Conservation (phyloP, 2,888 invertebrate genomes). For the Cephus nigrinus region DNA sequence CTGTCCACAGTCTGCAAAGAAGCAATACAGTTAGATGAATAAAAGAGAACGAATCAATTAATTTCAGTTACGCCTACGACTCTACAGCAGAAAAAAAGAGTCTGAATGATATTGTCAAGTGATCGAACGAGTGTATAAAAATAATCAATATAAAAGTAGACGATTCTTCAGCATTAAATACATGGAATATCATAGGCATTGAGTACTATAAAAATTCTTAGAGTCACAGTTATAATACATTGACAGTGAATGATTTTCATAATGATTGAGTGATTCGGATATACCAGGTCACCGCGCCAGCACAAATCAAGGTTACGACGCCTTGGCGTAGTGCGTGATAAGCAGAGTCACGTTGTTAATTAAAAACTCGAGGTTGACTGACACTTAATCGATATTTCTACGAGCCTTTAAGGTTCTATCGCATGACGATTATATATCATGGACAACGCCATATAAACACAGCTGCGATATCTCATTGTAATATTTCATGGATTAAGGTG, state of each 20-base stretch:
- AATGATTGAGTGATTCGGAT: neutral
- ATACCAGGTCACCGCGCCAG: neutral
- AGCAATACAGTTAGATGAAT: slow-evolving; percentile 12
- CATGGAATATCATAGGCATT: neutral
- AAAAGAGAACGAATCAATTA: neutral
- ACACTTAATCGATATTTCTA: neutral
- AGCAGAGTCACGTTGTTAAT: neutral
- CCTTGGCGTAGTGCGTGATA: neutral
- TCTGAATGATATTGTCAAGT: neutral
- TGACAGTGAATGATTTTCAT: neutral
- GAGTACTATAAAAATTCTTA: slow-evolving; percentile 1
- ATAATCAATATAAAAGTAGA: neutral
- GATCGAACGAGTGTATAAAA: neutral
- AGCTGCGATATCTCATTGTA: neutral
- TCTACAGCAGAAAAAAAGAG: neutral
- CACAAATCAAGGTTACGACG: neutral
- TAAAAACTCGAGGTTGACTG: neutral
- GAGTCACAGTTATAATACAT: neutral
- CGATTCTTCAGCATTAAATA: neutral
- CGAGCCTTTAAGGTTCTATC: neutral
- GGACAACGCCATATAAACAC: neutral
- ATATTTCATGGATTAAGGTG: neutral
- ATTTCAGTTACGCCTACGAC: slow-evolving; percentile 10
- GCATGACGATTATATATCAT: neutral
- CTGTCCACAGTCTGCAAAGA: slow-evolving; percentile 68